These are phyloP conservation scores for Orthochromis indermauri DNA, from an alignment of 2,113 vertebrate species.

Conservation along the genomic window DNA sequence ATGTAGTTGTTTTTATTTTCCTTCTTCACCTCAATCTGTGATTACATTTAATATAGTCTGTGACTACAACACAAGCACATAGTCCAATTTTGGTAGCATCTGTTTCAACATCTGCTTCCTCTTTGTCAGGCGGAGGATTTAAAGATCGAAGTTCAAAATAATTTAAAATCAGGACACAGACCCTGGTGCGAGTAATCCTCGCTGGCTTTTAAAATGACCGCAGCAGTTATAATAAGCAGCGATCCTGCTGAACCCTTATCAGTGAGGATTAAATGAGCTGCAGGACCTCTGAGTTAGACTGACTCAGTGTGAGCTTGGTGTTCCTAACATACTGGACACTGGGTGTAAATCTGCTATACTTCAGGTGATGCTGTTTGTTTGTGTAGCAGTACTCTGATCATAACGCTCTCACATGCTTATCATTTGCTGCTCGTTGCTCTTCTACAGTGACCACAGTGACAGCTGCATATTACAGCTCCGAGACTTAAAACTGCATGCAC, in stretches of 20 bases:
- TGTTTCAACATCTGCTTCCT: fast-evolving
- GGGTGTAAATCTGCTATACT: neutral
- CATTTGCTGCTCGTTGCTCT: neutral
- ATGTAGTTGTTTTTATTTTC: fast-evolving
- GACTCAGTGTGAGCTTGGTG: neutral
- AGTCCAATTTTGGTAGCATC: fast-evolving
- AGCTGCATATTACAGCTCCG: fast-evolving
- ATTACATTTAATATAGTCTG: neutral
- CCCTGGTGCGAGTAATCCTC: neutral
- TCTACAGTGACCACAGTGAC: neutral
- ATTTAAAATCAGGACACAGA: fast-evolving
- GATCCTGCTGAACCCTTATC: fast-evolving
- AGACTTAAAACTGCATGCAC: fast-evolving
- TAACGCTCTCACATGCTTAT: neutral
- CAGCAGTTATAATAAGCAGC: fast-evolving
- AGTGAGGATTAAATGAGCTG: neutral
- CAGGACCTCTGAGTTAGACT: neutral
- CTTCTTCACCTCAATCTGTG: fast-evolving
- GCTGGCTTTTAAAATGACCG: neutral
- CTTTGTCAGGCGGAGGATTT: fast-evolving
- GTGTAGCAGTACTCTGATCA: neutral
- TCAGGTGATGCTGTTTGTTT: fast-evolving
- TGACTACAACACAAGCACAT: fast-evolving
- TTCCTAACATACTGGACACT: fast-evolving
- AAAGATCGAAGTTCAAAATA: fast-evolving